Base-by-base conservation (phyloP, 53 echinoderm and acorn worm species). In the Zoroaster sp. region DNA sequence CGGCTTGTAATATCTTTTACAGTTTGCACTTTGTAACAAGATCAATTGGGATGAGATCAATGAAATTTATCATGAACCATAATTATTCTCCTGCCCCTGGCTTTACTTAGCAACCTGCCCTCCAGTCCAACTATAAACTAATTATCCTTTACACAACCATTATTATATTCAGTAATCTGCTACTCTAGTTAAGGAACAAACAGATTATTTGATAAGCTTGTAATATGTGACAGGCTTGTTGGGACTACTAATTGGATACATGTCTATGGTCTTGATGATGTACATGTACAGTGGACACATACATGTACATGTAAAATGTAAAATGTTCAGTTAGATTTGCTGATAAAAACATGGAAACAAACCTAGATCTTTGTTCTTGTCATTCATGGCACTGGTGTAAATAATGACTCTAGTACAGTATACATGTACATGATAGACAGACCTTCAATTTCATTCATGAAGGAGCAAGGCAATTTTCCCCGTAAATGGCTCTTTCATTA, bases 151-250 rank as follows among this genome's bases (percentile, higher is more conserved):
- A 59, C 63, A 59, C 13, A 42, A 81, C 67, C 41, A 55, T 33
- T 66, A 41, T 66, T 46, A 13, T 65, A 30, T 40, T 59, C 2
- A 67, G 78, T 63, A 35, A 81, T 41, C 81, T 66, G 81, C 81
- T 81, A 81, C 65, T 81, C 66, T 66, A 11, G 36, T 80, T 81
- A 81, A 66, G n/a, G 30, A 39, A 39, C 40, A 81, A 81, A 81
- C 81, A 81, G 67, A 66, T 81, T 81, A 42, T 20, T 18, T 42
- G 67, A 81, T 81, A 67, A 67, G 81, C 67, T 30, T 34, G 67
- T 67, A 40, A 81, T 59, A 79, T 54, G 28, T 67, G 66, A 81
- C 81, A 81, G 30, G 81, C 65, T 80, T 80, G 70, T 52, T 51
- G 18, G 77, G 12, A 35, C 5, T 53, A 31, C 30, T 78, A 59